Evolutionary conservation across 1,140 invertebrate species (phyloP).

Genomic region (Tribolium madens): DNA sequence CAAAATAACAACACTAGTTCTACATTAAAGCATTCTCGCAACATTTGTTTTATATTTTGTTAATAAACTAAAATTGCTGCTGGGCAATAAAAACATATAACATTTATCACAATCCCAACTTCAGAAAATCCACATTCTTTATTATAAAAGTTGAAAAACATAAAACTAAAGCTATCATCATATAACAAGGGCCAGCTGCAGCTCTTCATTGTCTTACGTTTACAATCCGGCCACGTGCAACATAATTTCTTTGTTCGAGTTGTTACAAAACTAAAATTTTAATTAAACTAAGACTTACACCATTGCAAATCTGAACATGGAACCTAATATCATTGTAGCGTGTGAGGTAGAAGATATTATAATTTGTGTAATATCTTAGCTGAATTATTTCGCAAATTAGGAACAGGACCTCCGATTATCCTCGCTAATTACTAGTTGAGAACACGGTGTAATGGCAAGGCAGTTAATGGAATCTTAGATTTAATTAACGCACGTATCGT

Average conservation of each 20-base stretch:
- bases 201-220: not conserved
- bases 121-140: not conserved
- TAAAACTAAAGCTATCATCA: not conserved
- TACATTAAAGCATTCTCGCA: too few species aligned
- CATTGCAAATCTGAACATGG: not conserved
- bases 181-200: not conserved
- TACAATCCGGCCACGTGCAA: constrained; percentile 3
- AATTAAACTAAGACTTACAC: not conserved
- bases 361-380: constrained; percentile 26
- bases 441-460: constrained; percentile 16
- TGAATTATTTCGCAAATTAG: constrained; percentile 30
- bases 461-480: constrained; percentile 30
- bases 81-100: not conserved
- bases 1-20: too few species aligned
- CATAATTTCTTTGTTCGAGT: constrained; percentile 3
- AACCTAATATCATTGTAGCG: not conserved
- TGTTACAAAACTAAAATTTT: constrained; percentile 9
- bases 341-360: not conserved
- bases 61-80: not conserved
- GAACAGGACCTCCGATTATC: constrained; percentile 44
- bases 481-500: constrained; percentile 25
- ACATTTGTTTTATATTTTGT: too few species aligned
- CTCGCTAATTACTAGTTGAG: constrained; percentile 30
- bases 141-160: constrained; percentile 5
- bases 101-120: not conserved